A percentile compares a stretch with the other conserved stretches of the same genome.
These are phyloP conservation scores for Scaptomyza tumidula DNA, from an alignment of 2,888 invertebrate species.

Conservation along the genomic window DNA sequence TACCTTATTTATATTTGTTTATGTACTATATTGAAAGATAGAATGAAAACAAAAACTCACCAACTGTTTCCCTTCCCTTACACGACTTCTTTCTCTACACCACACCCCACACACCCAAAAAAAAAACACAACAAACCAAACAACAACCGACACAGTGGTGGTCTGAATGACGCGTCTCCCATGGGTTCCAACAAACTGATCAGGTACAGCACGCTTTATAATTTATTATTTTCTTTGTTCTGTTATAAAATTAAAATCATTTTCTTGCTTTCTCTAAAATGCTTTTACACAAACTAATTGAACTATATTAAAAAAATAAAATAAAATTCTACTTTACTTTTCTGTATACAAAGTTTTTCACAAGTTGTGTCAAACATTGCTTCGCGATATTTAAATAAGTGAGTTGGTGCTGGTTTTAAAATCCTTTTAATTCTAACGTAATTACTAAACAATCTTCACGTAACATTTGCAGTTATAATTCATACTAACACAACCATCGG, in stretches of 20 bases:
- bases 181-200: conserved; percentile 85
- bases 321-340: conserved; percentile 46
- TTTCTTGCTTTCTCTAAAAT: conserved; percentile 63
- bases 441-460: conserved; percentile 42
- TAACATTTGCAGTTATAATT: conserved; percentile 3
- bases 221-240: conserved; percentile 41
- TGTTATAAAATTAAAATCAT: conserved; percentile 48
- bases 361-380: conserved; percentile 84
- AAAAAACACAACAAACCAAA: conserved; percentile 52
- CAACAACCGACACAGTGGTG: conserved; percentile 74
- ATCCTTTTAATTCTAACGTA: conserved; percentile 46
- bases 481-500: conserved; percentile 49
- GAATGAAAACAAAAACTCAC: conserved; percentile 52
- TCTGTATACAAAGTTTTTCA: conserved; percentile 81
- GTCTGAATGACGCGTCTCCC: conserved; percentile 84
- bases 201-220: conserved; percentile 84
- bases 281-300: conserved; percentile 63
- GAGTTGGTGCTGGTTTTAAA: conserved; percentile 81
- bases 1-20: conserved; percentile 13
- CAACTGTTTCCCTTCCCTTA: conserved; percentile 66
- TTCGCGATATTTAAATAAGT: conserved; percentile 84
- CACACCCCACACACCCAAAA: conserved; percentile 40
- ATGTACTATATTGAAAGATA: conserved; percentile 25
- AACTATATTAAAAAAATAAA: conserved; percentile 42
- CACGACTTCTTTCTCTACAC: conserved; percentile 60